Percentiles rank a stretch among this genome's conserved stretches.
Conservation (phyloP, 92 coral and sea anemone species). For the Plumapathes pennacea region DNA sequence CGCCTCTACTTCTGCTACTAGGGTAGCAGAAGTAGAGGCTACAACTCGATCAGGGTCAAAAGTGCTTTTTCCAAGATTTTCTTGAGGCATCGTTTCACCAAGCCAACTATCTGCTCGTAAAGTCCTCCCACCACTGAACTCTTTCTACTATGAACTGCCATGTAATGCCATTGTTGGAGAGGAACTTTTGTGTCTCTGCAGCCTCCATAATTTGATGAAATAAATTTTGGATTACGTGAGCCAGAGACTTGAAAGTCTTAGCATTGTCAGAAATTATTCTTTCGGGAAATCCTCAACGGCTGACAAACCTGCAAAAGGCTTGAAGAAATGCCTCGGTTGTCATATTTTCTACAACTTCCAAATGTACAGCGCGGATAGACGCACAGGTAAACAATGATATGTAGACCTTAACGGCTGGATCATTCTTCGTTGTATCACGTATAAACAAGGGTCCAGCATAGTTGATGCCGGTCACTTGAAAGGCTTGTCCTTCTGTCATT, state of each 20-base stretch:
- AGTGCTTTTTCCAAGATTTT: slow-evolving; percentile 12
- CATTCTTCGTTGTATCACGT: too few species aligned
- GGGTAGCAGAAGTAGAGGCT: too few species aligned
- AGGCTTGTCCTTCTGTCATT: slow-evolving; percentile 34
- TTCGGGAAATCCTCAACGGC: slow-evolving; percentile 33
- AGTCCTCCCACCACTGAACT: slow-evolving; percentile 26
- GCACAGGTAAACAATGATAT: slow-evolving; percentile 39
- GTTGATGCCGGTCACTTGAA: slow-evolving; percentile 49
- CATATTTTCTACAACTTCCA: slow-evolving; percentile 28
- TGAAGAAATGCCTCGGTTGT: slow-evolving; percentile 21
- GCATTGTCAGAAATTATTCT: slow-evolving; percentile 41
- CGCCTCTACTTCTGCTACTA: slow-evolving; percentile 20
- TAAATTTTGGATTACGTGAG: slow-evolving; percentile 23
- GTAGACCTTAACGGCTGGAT: slow-evolving; percentile 26
- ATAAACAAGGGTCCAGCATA: slow-evolving; percentile 51
- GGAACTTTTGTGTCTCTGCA: slow-evolving; percentile 14
- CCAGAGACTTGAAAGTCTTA: slow-evolving; percentile 22
- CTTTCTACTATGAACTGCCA: slow-evolving; percentile 24
- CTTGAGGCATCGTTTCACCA: slow-evolving; percentile 4
- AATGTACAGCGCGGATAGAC: slow-evolving; percentile 32
- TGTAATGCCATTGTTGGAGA: slow-evolving; percentile 3
- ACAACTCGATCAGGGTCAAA: background rate
- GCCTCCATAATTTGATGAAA: slow-evolving; percentile 17
- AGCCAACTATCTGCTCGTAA: background rate
- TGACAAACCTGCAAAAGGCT: slow-evolving; percentile 27